Percentiles rank a stretch among this genome's conserved stretches.
Evolutionary conservation across 2,113 vertebrate genomes (phyloP).

Genomic region (Chaetodon trifascialis): DNA sequence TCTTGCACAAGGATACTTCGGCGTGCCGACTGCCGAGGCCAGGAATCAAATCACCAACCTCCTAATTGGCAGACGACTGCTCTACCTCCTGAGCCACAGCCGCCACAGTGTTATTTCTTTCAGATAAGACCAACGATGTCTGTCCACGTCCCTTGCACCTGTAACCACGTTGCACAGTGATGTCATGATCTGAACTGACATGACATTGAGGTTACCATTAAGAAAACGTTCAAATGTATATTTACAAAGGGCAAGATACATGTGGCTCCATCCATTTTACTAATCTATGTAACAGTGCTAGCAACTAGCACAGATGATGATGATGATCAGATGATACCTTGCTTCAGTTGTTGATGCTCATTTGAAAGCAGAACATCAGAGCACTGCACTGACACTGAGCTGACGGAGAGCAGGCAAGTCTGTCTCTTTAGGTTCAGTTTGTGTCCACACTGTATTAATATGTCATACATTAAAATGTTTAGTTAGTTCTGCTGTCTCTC

Average conservation of each 20-base stretch:
- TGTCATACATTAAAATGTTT: constrained; percentile 14
- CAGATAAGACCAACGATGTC: no score
- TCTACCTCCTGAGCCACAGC: no score
- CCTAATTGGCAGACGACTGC: no score
- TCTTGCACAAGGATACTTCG: no score
- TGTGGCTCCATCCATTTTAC: background rate
- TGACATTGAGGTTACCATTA: background rate
- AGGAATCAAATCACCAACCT: no score
- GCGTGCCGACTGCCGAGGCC: no score
- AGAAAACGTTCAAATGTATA: background rate
- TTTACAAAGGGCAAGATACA: background rate
- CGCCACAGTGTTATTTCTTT: no score
- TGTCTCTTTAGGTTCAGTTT: background rate
- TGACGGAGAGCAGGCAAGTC: constrained; percentile 2
- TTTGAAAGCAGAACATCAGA: constrained; percentile 39
- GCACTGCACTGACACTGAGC: background rate
- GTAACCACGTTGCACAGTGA: background rate
- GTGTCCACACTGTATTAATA: constrained; percentile 10
- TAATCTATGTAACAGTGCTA: constrained; percentile 2
- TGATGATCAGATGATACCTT: constrained; percentile 19
- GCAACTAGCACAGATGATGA: background rate
- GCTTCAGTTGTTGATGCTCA: constrained; percentile 12
- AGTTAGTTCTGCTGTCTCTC: background rate
- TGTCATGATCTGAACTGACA: background rate
- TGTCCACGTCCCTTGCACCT: background rate